Evolutionary conservation across 2,797 vertebrate genomes (phyloP).

Genomic region (Pteronotus mesoamericanus): DNA sequence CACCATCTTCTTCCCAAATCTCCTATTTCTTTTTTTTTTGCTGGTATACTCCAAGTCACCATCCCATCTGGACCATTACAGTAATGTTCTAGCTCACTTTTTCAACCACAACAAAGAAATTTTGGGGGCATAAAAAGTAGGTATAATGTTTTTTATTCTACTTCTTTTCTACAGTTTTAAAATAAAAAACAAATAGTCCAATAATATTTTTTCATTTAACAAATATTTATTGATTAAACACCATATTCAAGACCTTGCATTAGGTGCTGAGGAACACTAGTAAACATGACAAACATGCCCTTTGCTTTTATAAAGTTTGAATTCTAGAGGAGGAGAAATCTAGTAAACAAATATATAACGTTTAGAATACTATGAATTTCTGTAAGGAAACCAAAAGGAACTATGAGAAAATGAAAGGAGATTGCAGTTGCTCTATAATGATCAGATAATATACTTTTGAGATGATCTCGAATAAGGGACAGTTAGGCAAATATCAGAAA

Average conservation of each 20-base stretch:
- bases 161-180: neutral
- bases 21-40: neutral
- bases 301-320: neutral
- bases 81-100: neutral
- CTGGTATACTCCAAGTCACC: neutral
- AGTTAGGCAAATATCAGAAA: neutral
- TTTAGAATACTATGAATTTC: neutral
- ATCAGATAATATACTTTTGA: neutral
- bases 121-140: neutral
- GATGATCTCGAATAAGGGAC: neutral
- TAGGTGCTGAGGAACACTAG: neutral
- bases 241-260: neutral
- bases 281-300: neutral
- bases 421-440: neutral
- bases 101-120: neutral
- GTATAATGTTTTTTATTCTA: neutral
- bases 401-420: neutral
- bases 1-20: neutral
- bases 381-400: neutral
- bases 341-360: neutral
- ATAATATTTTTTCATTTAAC: neutral
- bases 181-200: neutral
- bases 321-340: neutral
- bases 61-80: neutral
- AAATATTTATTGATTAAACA: neutral